phyloP scores from a whole-genome alignment of 2,888 invertebrate genomes.

The Molorchus minor region DNA sequence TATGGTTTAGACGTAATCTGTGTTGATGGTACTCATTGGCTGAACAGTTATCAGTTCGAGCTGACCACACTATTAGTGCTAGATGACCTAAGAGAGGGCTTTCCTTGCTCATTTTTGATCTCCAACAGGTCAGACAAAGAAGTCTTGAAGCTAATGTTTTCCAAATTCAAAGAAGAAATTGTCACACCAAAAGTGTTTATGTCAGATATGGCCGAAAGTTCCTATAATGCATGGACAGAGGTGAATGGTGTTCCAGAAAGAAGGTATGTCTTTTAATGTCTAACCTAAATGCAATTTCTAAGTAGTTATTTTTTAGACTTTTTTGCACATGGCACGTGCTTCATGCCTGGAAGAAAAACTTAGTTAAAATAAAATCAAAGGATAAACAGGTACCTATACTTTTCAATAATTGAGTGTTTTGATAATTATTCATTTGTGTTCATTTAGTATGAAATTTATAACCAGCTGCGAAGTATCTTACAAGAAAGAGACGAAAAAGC shows the following conservation, averaged over 20 bases:
- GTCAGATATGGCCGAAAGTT: conserved; percentile 29
- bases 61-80: conserved; percentile 35
- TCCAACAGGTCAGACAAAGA: conserved; percentile 30
- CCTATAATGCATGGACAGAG: conserved; percentile 26
- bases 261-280: not conserved
- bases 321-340: conserved; percentile 30
- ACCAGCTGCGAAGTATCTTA: conserved; percentile 26
- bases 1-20: conserved; percentile 31
- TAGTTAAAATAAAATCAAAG: conserved; percentile 17
- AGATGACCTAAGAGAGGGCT: conserved; percentile 37
- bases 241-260: conserved; percentile 17
- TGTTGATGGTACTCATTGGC: conserved; percentile 28
- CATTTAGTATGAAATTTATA: conserved; percentile 6
- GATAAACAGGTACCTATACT: conserved; percentile 15
- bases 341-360: conserved; percentile 23
- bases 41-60: conserved; percentile 35
- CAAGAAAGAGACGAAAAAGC: conserved; percentile 34
- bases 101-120: conserved; percentile 39
- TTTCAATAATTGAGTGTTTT: not conserved
- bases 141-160: conserved; percentile 5
- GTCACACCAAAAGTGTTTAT: conserved; percentile 25
- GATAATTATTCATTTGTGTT: not conserved
- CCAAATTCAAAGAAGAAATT: not conserved
- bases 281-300: not conserved
- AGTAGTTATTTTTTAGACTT: conserved; percentile 7